A percentile compares a stretch with the other conserved stretches of the same genome.
Evolutionary conservation across 1,140 invertebrate species (phyloP).

Genomic region (Drosophila bipectinata): DNA sequence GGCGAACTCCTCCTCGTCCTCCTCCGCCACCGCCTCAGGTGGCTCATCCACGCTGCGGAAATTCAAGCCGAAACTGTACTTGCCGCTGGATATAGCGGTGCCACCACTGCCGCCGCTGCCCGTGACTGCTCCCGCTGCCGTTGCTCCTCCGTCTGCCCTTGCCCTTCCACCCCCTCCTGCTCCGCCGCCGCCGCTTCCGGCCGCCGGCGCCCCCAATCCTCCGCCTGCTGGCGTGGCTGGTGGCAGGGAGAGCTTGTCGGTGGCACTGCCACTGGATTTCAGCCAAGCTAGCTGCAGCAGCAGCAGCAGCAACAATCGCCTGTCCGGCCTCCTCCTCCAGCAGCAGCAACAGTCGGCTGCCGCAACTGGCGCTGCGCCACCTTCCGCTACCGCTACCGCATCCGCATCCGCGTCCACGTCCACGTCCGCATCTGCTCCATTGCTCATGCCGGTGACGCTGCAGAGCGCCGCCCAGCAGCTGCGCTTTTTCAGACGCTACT

Average conservation of each 20-base stretch:
- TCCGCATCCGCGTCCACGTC: constrained; percentile 4
- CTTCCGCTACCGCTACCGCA: constrained; percentile 3
- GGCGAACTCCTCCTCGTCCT: constrained; percentile 12
- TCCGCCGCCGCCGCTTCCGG: neutral
- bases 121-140: constrained; percentile 7
- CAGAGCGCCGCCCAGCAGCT: constrained; percentile 78
- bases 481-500: constrained; percentile 83
- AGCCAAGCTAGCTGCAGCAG: constrained; percentile 36
- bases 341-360: neutral
- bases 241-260: constrained; percentile 36
- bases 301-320: constrained; percentile 13
- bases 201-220: neutral
- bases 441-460: constrained; percentile 75
- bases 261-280: constrained; percentile 48
- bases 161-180: neutral
- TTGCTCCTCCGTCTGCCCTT: constrained; percentile 17
- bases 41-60: constrained; percentile 37
- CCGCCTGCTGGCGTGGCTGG: constrained; percentile 19
- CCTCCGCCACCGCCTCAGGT: no score
- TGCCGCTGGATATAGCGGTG: constrained; percentile 64
- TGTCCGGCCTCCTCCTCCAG: constrained; percentile 7
- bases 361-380: neutral
- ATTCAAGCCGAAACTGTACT: constrained; percentile 58
- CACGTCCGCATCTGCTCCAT: constrained; percentile 29
- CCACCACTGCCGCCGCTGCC: constrained; percentile 48